Conservation (phyloP, 37 sponge, comb jelly and placozoan genomes). For the Geodia barretti region DNA sequence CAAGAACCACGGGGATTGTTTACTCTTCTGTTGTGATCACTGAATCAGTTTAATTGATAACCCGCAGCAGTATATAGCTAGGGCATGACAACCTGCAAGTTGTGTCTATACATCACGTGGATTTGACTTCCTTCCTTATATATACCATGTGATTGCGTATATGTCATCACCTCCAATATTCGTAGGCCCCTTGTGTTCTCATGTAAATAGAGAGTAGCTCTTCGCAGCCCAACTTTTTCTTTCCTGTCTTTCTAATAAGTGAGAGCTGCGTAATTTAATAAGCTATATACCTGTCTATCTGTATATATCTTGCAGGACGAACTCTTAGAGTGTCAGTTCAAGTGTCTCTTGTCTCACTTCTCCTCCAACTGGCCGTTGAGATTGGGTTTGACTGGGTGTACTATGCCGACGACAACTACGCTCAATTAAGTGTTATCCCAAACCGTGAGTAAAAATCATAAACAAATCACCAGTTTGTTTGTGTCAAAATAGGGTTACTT, state of each 20-base stretch:
- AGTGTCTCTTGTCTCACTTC: neutral
- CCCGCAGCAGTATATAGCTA: too few species aligned
- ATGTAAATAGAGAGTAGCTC: too few species aligned
- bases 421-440: slow-evolving; percentile 74
- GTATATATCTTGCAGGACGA: slow-evolving; percentile 46
- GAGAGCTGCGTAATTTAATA: neutral
- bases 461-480: too few species aligned
- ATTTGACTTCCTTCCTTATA: too few species aligned
- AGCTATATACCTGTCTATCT: neutral
- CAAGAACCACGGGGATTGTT: too few species aligned
- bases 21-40: too few species aligned
- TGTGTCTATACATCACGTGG: too few species aligned
- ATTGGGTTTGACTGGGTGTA: slow-evolving; percentile 87
- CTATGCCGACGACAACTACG: slow-evolving; percentile 31
- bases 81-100: too few species aligned
- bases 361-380: slow-evolving; percentile 64
- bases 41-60: too few species aligned
- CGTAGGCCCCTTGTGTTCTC: neutral
- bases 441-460: slow-evolving; percentile 67
- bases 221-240: neutral
- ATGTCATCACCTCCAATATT: too few species aligned
- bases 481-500: too few species aligned
- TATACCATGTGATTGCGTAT: too few species aligned
- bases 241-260: neutral
- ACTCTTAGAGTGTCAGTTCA: slow-evolving; percentile 43